Conservation (phyloP, 64 coral and sea anemone species). For the Montipora foliosa region DNA sequence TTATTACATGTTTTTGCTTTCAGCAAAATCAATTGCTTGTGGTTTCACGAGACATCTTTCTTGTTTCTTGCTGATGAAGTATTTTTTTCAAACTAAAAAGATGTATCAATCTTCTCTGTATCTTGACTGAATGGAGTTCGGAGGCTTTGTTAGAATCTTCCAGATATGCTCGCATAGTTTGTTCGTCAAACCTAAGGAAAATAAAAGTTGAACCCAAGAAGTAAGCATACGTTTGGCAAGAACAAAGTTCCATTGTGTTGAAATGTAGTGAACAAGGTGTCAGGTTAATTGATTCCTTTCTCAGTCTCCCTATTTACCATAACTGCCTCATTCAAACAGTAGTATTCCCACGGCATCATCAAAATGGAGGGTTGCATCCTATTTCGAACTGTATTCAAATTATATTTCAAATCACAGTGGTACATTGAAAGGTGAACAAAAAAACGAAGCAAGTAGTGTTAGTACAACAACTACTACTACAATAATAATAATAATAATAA, state of each 20-base stretch:
- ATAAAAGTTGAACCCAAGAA: background rate
- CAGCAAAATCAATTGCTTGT: no score
- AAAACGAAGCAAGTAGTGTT: no score
- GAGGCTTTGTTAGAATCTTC: background rate
- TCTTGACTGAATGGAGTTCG: background rate
- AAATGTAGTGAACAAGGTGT: background rate
- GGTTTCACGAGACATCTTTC: no score
- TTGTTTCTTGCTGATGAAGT: background rate
- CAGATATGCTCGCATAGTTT: background rate
- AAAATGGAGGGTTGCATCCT: no score
- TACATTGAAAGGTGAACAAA: no score
- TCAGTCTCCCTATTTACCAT: background rate
- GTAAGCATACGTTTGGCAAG: background rate
- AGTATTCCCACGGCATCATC: no score
- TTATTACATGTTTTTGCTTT: no score
- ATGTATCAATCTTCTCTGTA: background rate
- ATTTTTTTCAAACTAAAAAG: background rate
- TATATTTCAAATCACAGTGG: no score
- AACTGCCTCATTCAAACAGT: no score
- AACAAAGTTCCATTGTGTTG: background rate
- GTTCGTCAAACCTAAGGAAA: slow-evolving; percentile 1
- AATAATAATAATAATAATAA: no score
- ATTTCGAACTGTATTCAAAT: no score
- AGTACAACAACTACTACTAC: no score
- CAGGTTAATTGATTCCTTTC: background rate